Evolutionary conservation across 1,140 invertebrate species (phyloP), one percentile per base, ranked within the genome.

Genomic region (Bathynomus jamesi): DNA sequence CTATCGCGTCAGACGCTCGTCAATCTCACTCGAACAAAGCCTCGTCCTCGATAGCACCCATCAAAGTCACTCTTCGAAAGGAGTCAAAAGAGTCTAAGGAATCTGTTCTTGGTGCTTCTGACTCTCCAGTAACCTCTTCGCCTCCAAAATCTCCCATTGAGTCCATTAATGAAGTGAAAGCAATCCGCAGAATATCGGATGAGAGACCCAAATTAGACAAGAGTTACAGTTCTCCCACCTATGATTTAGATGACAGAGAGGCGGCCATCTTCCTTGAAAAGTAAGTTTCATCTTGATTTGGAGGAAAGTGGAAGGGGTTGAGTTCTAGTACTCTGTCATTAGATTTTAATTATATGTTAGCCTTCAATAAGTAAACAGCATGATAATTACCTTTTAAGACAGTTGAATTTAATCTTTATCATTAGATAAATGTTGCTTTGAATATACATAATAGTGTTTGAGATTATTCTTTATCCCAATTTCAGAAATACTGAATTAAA

Each of bases 141-240:
- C 7, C 32, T 17, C 32, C 32, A 40, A 40, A 40, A 40, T 40
- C 17, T 40, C n/a, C n/a, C n/a, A n/a, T n/a, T n/a, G n/a, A n/a
- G n/a, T n/a, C n/a, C n/a, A n/a, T n/a, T n/a, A n/a, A n/a, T n/a
- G 32, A 40, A 40, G 17, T 40, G 32, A 40, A 40, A 2, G 46
- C 28, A 2, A 53, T 29, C 11, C 62, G 67, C 10, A 69, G 74
- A 32, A 70, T 79, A 7, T 79, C 76, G n/a, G 76, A 79, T 60
- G 78, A 79, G 21, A 62, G 78, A 40, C 78, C 78, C 0, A 74
- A 76, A 13, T 62, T 91, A 53, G 89, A 91, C 81, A 91, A 91
- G 81, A 89, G 88, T 78, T 86, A 89, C 78, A 91, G 89, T 73
- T 90, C 89, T 4, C 89, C 90, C 0, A 88, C 88, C 0, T 91